Evolutionary conservation across 2,113 vertebrate genomes (phyloP).

Genomic region (Chaetodon auriga): DNA sequence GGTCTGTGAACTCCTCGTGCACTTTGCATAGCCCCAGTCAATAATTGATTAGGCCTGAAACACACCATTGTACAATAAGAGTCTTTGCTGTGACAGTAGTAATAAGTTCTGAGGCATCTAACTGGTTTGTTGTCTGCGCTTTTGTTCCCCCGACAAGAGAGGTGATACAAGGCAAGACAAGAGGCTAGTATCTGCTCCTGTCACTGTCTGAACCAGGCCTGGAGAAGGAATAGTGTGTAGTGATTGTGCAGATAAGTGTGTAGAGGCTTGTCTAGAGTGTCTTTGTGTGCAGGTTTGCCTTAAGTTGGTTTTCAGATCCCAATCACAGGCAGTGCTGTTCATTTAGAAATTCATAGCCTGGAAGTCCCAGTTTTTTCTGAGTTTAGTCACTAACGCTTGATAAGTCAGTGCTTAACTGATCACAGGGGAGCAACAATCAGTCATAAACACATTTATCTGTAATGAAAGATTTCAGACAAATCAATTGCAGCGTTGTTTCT

Average conservation of each 20-base stretch:
- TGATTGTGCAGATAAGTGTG: slow-evolving; percentile 28
- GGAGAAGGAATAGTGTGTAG: neutral
- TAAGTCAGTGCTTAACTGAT: neutral
- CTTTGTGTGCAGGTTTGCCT: slow-evolving; percentile 10
- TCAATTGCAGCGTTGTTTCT: neutral
- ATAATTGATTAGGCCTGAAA: slow-evolving; percentile 72
- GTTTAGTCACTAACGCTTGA: neutral
- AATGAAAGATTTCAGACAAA: slow-evolving; percentile 18
- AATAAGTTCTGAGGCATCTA: slow-evolving; percentile 24
- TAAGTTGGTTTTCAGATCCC: neutral
- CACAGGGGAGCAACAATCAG: neutral
- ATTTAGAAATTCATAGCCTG: slow-evolving; percentile 4
- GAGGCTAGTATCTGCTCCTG: slow-evolving; percentile 19
- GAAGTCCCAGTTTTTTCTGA: neutral
- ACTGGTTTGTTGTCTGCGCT: slow-evolving; percentile 25
- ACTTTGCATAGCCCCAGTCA: slow-evolving; percentile 57
- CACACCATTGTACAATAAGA: slow-evolving; percentile 14
- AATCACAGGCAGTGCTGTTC: neutral
- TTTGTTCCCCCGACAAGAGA: slow-evolving; percentile 41
- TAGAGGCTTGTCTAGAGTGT: neutral
- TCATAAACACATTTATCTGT: slow-evolving; percentile 1
- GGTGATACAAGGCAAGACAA: slow-evolving; percentile 31
- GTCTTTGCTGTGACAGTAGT: slow-evolving; percentile 41
- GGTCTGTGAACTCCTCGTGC: slow-evolving; percentile 63
- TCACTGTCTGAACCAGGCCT: slow-evolving; percentile 12